Base-by-base conservation (phyloP, 2,113 vertebrate genomes). In the Triplophysa tibetana region DNA sequence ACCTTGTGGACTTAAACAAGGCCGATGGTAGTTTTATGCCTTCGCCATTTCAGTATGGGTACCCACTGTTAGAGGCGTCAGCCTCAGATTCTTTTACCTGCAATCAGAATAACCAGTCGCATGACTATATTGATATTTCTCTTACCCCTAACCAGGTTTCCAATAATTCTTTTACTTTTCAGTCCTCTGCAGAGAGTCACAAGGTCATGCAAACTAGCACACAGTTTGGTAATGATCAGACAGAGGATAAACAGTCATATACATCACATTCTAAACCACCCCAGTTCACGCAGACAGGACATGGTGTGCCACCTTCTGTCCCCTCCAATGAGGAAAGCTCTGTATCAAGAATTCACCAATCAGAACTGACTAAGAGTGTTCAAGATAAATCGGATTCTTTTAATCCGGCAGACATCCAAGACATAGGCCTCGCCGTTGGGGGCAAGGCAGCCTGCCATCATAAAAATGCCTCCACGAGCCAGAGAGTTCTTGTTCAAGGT, bases 31-130 rank as follows among this genome's bases (percentile, higher is more conserved):
- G 87, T 54, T 90, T 95, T 87, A 85, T 89, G 43, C 83, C 90
- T 43, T 73, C 87, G 82, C 82, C 93, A 0, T 95, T 95, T 85
- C 95, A 90, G 14, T 95, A 92, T 88, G 93, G 94, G 86, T 95
- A 95, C 89, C 83, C 91, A 43, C 90, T 93, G 62, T 84, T 94
- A 81, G 95, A 92, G 1, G 92, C 95, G 24, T 81, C 91, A 0
- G 79, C 88, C 26, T 85, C 92, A 2, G 94, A 95, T 66, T 81
- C 93, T 0, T 96, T 95, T 84, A 78, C 87, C 1, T 61, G 87
- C 61, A 90, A 94, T 6, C 84, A 86, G 0, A 91, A 86, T 38
- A 48, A 81, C 45, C 91, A 90, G 81, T 82, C 92, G 10, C 94
- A 93, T 74, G 92, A 94, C 12, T 94, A 90, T 72, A 81, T 92